A percentile compares a stretch with the other conserved stretches of the same genome.
Conservation (phyloP, 2,888 invertebrate genomes). For the Oeneis ivallda region DNA sequence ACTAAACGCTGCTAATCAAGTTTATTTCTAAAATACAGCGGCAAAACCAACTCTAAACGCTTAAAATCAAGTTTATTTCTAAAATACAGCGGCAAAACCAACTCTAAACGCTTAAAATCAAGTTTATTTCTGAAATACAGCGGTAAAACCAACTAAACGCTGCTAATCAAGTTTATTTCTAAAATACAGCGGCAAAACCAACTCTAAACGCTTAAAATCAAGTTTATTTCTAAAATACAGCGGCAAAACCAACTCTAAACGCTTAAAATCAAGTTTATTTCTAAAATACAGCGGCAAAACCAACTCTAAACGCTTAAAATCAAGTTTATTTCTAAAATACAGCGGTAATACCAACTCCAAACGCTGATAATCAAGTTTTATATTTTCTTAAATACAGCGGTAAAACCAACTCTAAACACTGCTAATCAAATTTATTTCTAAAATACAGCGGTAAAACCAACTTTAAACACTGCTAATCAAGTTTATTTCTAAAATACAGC, state of each 20-base stretch:
- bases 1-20: conserved; percentile 19
- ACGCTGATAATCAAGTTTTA: neutral
- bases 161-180: conserved; percentile 25
- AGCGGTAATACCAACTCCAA: conserved; percentile 15
- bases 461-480: conserved; percentile 20
- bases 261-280: too few relatives aligned
- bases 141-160: conserved; percentile 30
- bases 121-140: too few relatives aligned
- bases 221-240: conserved; percentile 27
- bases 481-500: conserved; percentile 31
- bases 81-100: neutral
- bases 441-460: too few relatives aligned
- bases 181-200: conserved; percentile 9
- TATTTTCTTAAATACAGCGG: conserved; percentile 27
- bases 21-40: conserved; percentile 30
- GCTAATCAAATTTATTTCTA: too few relatives aligned
- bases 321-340: conserved; percentile 35
- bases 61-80: conserved; percentile 25
- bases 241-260: too few relatives aligned
- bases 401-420: too few relatives aligned
- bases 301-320: conserved; percentile 6
- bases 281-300: too few relatives aligned
- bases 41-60: too few relatives aligned
- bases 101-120: too few relatives aligned
- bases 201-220: neutral